These are phyloP conservation scores for Rhagologus leucostigma DNA, from an alignment of 2,113 vertebrate species.

Conservation along the genomic window DNA sequence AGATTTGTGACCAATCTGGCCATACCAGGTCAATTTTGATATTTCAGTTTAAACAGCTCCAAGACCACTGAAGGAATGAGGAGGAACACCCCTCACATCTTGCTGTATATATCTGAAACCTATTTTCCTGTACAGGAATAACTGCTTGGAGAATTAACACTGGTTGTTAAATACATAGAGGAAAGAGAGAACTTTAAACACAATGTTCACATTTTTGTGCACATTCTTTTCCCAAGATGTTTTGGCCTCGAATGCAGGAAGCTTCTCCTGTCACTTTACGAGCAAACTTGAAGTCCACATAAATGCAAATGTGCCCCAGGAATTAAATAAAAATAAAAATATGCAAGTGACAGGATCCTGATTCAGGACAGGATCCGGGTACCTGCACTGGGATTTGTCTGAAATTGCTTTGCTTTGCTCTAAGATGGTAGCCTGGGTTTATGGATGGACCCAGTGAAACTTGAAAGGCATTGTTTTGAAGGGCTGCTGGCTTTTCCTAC, in stretches of 20 bases:
- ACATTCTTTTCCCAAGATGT: not conserved
- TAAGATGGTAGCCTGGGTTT: not conserved
- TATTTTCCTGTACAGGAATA: not conserved
- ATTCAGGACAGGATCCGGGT: not conserved
- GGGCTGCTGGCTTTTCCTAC: slow-evolving; percentile 44
- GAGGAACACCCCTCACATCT: not conserved
- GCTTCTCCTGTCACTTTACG: not conserved
- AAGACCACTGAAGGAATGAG: not conserved
- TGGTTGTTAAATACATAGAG: not conserved
- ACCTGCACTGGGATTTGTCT: not conserved
- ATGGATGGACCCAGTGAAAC: not conserved
- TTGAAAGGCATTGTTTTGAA: slow-evolving; percentile 7
- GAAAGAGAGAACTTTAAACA: not conserved
- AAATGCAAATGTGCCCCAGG: not conserved
- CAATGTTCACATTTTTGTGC: not conserved
- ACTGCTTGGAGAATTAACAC: not conserved
- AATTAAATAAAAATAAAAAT: not conserved
- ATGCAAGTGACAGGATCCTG: not conserved
- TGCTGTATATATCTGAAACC: not conserved
- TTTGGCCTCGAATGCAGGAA: slow-evolving; percentile 5
- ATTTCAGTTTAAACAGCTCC: not conserved
- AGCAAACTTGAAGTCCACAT: not conserved
- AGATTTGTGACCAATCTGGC: not conserved
- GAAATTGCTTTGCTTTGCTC: not conserved
- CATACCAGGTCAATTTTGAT: not conserved